Base-by-base conservation (phyloP, 2,888 invertebrate genomes). In the Eupithecia inturbata region DNA sequence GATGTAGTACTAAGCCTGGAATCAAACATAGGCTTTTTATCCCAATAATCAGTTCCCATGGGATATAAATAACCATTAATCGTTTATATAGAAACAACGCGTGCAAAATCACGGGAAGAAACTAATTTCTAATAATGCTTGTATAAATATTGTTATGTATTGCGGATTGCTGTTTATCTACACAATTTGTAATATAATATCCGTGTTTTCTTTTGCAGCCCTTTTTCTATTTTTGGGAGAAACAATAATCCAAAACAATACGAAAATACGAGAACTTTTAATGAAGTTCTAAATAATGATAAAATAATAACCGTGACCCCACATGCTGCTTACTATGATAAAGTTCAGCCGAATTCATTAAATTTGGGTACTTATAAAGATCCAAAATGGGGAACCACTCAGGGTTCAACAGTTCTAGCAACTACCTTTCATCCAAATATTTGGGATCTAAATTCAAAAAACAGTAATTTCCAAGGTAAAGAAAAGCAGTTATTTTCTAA, bases 301-400 rank as follows among this genome's bases (percentile, higher is more conserved):
- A 76, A 71, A 68, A 60, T 76, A 7, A 64, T 62, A 69, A 68
- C 73, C 9, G 73, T 76, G 1, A 76, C 76, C 26, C 73, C 73
- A 12, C 63, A 66, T 22, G 3, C 67, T 66, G 31, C n/a, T 63
- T 67, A 63, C n/a, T 70, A 67, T 60, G 22, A 39, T n/a, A 71
- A 68, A 41, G 22, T 26, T 14, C 31, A 36, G 49, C 49, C 49
- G 45, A 71, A 53, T 71, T 53, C 67, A 53, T 67, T 45, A 49
- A 33, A 63, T 26, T 71, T 57, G 66, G 60, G 6, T 39, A 41
- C n/a, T 33, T 7, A 64, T 33, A 26, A 33, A 9, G n/a, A 41
- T 26, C 22, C 10, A 12, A 64, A 64, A n/a, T n/a, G 16, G 28
- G 63, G 12, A n/a, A 64, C 33, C 19, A 64, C 36, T n/a, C 33